Evolutionary conservation across 2,797 vertebrate species (phyloP).

Genomic region (Lagorchestes hirsutus): DNA sequence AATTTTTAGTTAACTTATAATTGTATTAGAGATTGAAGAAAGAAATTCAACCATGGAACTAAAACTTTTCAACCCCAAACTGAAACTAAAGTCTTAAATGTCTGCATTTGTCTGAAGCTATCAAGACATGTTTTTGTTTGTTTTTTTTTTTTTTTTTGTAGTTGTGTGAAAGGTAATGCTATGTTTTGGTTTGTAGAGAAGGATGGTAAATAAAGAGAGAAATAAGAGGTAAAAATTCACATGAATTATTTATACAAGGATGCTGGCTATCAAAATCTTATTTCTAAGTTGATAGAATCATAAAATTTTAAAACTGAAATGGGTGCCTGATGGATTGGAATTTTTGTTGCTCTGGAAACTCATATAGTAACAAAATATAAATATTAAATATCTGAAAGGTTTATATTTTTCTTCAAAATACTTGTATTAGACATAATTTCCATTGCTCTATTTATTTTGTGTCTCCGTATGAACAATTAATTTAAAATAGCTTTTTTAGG

Average conservation of each 20-base stretch:
- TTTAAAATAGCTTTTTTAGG: conserved; percentile 30
- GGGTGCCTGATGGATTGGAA: not conserved
- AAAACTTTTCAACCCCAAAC: conserved; percentile 25
- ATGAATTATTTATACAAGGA: conserved; percentile 13
- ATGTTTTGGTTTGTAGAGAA: conserved; percentile 37
- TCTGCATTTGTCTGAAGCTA: conserved; percentile 22
- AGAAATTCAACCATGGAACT: conserved; percentile 15
- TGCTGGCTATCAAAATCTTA: conserved; percentile 16
- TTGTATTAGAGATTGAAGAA: not conserved
- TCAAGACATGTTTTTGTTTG: conserved; percentile 8
- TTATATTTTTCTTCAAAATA: conserved; percentile 33
- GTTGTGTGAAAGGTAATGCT: conserved; percentile 53
- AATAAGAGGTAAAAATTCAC: conserved; percentile 15
- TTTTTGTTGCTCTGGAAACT: not conserved
- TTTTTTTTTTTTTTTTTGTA: no score
- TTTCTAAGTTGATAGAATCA: conserved; percentile 25
- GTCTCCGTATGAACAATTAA: not conserved
- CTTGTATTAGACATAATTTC: conserved; percentile 36
- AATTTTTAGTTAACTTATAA: conserved; percentile 46
- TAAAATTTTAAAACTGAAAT: not conserved
- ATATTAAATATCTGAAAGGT: conserved; percentile 21
- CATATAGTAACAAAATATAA: conserved; percentile 3
- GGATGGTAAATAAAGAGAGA: conserved; percentile 27
- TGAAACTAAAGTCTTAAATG: conserved; percentile 24
- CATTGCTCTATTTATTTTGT: not conserved